Evolutionary conservation across 1,140 invertebrate genomes (phyloP).

Genomic region (Campoletis sonorensis): DNA sequence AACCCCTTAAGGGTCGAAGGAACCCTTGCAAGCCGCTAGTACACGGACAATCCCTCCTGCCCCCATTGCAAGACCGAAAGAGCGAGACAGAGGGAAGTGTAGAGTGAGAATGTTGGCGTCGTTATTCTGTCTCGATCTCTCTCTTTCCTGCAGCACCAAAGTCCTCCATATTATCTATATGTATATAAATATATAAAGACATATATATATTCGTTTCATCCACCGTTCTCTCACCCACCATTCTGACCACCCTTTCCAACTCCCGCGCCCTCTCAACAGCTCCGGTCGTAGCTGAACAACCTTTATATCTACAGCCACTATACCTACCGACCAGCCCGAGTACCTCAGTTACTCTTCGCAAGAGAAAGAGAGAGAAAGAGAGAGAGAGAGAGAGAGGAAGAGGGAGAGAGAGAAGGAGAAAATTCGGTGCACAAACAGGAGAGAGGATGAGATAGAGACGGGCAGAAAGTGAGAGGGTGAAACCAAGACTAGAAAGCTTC

Average conservation of each 20-base stretch:
- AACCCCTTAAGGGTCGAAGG: constrained; percentile 77
- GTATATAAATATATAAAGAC: not conserved
- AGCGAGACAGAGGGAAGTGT: constrained; percentile 22
- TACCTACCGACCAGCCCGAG: constrained; percentile 64
- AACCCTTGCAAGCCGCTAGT: constrained; percentile 71
- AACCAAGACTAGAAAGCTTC: not conserved
- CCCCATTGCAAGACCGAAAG: constrained; percentile 47
- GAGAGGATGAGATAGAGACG: constrained; percentile 2
- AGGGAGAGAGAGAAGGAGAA: constrained; percentile 53
- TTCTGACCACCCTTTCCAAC: constrained; percentile 53
- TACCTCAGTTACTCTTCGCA: constrained; percentile 63
- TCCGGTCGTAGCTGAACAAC: constrained; percentile 63
- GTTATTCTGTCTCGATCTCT: constrained; percentile 47
- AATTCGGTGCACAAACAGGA: not conserved
- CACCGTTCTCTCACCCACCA: constrained; percentile 44
- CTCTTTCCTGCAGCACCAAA: constrained; percentile 28
- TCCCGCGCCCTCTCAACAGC: constrained; percentile 40
- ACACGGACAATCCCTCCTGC: constrained; percentile 45
- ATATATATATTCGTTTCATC: constrained; percentile 39
- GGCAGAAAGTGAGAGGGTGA: not conserved
- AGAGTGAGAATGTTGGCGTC: constrained; percentile 43
- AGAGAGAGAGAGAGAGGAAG: constrained; percentile 52
- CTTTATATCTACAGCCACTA: constrained; percentile 73
- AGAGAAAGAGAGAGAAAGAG: constrained; percentile 52
- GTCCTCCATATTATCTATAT: constrained; percentile 9